Base-by-base conservation (phyloP, 1,140 invertebrate genomes). In the Meloidogyne floridensis region DNA sequence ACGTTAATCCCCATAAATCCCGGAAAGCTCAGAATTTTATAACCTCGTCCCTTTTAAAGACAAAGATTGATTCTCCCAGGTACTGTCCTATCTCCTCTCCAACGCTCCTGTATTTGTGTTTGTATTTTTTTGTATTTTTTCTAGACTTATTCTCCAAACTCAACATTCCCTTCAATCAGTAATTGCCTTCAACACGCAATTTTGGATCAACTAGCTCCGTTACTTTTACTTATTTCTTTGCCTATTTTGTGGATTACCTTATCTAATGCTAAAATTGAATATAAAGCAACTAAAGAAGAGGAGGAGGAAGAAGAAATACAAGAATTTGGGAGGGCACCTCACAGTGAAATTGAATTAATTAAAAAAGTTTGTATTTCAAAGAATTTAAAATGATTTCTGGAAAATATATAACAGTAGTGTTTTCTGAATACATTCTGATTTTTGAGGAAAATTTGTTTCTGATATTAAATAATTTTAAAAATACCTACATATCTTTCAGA, bases 141-240 rank as follows among this genome's bases (percentile, higher is more conserved):
- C 32, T 69, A 51, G 78, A 47, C 56, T 42, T 43, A 43, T 32
- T 59, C n/a, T 32, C 54, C 8, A 47, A 42, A 32, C 3, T 51
- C 72, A n/a, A 10, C 42, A 51, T 59, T 82, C 13, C 81, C 81
- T 42, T 15, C 75, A 11, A 9, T 82, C 47, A 65, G 75, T 43
- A 78, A 71, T 80, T 85, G 84, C 65, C 80, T 85, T 32, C 81
- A 84, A 75, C 84, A 85, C 76, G 82, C 84, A 11, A 72, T 85
- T 32, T 43, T 85, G 47, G 76, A 74, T 59, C 47, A 86, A 76
- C 53, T 85, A 11, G 81, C 84, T 32, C 20, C 72, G 11, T 1
- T 79, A 6, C 85, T 84, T 71, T 80, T 84, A 11, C 53, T 85
- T n/a, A 13, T 86, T 11, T 69, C 77, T 43, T 54, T 86, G 15